A percentile compares a stretch with the other conserved stretches of the same genome.
These are phyloP conservation scores for Tamandua tetradactyla DNA, from an alignment of 2,797 vertebrate species.

Conservation along the genomic window DNA sequence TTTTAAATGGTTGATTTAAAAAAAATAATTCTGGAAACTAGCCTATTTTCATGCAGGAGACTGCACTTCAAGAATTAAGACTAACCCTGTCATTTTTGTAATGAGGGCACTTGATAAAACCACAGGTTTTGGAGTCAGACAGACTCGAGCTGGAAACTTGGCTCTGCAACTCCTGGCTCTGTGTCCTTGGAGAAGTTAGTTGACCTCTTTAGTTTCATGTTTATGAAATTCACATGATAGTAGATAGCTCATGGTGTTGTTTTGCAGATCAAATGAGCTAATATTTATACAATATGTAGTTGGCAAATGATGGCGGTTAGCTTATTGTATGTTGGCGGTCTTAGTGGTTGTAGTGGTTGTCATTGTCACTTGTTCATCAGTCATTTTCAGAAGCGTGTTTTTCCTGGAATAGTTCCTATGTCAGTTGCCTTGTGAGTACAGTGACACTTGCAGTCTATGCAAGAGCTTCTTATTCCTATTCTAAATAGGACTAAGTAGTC, in stretches of 20 bases:
- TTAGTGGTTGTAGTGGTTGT: not conserved
- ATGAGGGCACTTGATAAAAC: not conserved
- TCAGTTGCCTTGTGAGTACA: fast-evolving
- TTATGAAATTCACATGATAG: not conserved
- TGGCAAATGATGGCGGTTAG: not conserved
- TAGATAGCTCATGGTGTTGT: too few relatives aligned
- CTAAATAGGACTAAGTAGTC: fast-evolving
- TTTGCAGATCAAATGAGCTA: not conserved
- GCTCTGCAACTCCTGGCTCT: fast-evolving
- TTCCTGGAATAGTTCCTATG: not conserved
- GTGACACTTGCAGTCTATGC: fast-evolving
- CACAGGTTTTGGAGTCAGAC: not conserved
- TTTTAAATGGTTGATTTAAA: not conserved
- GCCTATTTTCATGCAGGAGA: not conserved
- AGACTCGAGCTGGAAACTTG: not conserved
- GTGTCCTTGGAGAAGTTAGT: not conserved
- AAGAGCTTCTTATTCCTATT: not conserved
- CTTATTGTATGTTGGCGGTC: not conserved
- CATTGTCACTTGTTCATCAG: not conserved
- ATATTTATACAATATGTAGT: not conserved
- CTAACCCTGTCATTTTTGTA: fast-evolving
- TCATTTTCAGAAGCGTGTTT: not conserved
- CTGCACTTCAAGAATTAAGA: not conserved
- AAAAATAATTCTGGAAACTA: not conserved
- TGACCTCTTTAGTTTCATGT: not conserved